These are phyloP conservation scores for Porites rus DNA, from an alignment of 92 coral and sea anemone genomes.

Conservation along the genomic window DNA sequence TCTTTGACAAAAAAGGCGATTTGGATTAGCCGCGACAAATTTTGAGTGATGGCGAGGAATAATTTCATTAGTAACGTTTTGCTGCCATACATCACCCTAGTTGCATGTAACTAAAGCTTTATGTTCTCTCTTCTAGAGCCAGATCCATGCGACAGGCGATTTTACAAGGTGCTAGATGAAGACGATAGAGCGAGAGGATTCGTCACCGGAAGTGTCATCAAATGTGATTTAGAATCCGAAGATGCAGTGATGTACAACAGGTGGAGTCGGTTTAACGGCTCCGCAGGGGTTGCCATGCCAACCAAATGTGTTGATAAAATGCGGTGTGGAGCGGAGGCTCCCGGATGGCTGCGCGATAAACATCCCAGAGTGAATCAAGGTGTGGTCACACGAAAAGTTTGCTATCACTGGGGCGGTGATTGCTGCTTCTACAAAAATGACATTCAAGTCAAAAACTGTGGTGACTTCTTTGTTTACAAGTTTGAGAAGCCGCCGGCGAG, in stretches of 20 bases:
- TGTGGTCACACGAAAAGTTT: slow-evolving; percentile 19
- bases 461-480: slow-evolving; percentile 38
- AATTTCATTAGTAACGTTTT: too few relatives aligned
- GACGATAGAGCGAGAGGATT: slow-evolving; percentile 45
- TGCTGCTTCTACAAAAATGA: slow-evolving; percentile 46
- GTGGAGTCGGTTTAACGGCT: slow-evolving; percentile 28
- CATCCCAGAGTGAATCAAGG: slow-evolving; percentile 27
- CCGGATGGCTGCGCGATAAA: slow-evolving; percentile 27
- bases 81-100: too few relatives aligned
- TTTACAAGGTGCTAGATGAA: slow-evolving; percentile 15
- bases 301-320: slow-evolving; percentile 42
- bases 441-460: slow-evolving; percentile 36
- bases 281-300: slow-evolving; percentile 43
- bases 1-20: too few relatives aligned
- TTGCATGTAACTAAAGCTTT: neutral
- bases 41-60: too few relatives aligned
- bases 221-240: slow-evolving; percentile 2
- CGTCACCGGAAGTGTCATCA: neutral
- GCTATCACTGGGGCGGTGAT: slow-evolving; percentile 22
- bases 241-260: neutral
- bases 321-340: slow-evolving; percentile 49
- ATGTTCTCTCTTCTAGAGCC: slow-evolving; percentile 7
- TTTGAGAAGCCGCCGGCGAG: slow-evolving; percentile 1
- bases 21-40: too few relatives aligned
- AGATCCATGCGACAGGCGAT: slow-evolving; percentile 40